These are phyloP conservation scores for Xenopus petersii DNA, from an alignment of 2,797 vertebrate genomes.

Conservation along the genomic window DNA sequence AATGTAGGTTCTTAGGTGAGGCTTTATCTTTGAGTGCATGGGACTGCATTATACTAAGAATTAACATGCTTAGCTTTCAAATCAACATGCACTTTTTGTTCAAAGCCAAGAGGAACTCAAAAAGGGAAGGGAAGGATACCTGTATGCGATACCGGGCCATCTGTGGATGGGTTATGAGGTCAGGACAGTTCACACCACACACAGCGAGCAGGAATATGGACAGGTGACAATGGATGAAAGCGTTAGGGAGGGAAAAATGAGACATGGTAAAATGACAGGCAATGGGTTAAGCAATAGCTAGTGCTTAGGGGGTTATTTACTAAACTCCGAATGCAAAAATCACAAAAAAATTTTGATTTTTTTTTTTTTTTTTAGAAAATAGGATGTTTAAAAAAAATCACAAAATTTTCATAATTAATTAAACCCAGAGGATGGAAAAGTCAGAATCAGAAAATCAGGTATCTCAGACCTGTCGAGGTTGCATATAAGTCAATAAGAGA, in stretches of 20 bases:
- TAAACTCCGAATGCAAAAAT: too few species aligned
- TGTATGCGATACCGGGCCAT: slow-evolving; percentile 25
- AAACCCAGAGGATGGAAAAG: too few species aligned
- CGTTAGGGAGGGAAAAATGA: slow-evolving; percentile 49
- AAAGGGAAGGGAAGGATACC: slow-evolving; percentile 20
- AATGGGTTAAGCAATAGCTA: slow-evolving; percentile 26
- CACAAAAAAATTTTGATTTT: too few species aligned
- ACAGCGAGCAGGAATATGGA: slow-evolving; percentile 29
- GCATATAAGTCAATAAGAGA: too few species aligned
- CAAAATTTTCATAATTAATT: too few species aligned
- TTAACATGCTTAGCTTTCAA: neutral
- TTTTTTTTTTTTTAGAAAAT: too few species aligned
- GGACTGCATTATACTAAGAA: neutral
- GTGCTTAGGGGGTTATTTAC: neutral
- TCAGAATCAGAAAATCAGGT: too few species aligned
- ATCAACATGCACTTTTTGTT: slow-evolving; percentile 3
- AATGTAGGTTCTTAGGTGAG: too few species aligned
- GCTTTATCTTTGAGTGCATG: neutral
- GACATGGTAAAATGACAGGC: slow-evolving; percentile 45
- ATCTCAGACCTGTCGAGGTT: too few species aligned
- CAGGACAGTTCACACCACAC: slow-evolving; percentile 33
- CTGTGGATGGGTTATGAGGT: slow-evolving; percentile 40
- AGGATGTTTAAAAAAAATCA: too few species aligned
- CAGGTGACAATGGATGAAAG: slow-evolving; percentile 21
- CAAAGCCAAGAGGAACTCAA: slow-evolving; percentile 3